These are phyloP conservation scores for Halocynthia aurantium DNA, from an alignment of 23 tunicate genomes.

Conservation along the genomic window DNA sequence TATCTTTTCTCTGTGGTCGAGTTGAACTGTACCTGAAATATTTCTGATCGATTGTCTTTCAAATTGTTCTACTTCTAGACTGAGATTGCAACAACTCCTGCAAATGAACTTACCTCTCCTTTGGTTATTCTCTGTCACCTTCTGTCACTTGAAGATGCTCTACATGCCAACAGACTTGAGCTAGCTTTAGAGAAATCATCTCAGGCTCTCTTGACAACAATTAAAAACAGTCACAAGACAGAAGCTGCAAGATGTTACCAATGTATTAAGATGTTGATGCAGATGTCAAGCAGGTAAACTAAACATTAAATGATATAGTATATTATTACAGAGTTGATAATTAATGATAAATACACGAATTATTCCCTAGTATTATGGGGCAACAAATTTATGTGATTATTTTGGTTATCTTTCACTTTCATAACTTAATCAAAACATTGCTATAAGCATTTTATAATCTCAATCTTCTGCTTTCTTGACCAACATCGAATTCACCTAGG, in stretches of 20 bases:
- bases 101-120: conserved; percentile 42
- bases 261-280: conserved; percentile 66
- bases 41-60: neutral
- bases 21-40: too few species aligned
- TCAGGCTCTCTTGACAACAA: conserved; percentile 29
- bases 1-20: too few species aligned
- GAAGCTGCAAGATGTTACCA: conserved; percentile 76
- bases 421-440: too few species aligned
- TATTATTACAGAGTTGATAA: too few species aligned
- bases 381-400: too few species aligned
- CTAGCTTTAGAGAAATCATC: conserved; percentile 51
- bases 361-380: too few species aligned
- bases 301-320: neutral
- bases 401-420: too few species aligned
- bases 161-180: conserved; percentile 41
- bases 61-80: conserved; percentile 17
- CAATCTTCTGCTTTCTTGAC: too few species aligned
- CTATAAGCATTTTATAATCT: too few species aligned
- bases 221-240: conserved; percentile 33
- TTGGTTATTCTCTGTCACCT: conserved; percentile 42
- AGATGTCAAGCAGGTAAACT: conserved; percentile 60
- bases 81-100: conserved; percentile 49
- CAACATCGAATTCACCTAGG: too few species aligned
- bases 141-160: conserved; percentile 47
- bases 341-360: too few species aligned